Percentiles rank a stretch among this genome's conserved stretches.
These are phyloP conservation scores for Narcine bancroftii DNA, from an alignment of 2,113 vertebrate species.

Conservation along the genomic window DNA sequence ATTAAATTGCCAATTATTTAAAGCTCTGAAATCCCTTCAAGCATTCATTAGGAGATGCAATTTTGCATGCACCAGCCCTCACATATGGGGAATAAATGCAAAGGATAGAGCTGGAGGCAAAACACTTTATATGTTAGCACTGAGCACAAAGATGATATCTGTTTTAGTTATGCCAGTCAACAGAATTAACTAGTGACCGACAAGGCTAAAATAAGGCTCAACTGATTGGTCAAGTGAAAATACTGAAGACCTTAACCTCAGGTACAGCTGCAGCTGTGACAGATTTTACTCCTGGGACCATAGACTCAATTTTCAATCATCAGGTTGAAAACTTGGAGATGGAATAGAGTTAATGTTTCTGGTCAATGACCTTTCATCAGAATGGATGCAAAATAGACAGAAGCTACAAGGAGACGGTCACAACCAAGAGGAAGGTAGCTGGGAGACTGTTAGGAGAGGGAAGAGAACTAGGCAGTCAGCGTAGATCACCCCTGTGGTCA, in stretches of 20 bases:
- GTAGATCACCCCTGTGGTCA: too few relatives aligned
- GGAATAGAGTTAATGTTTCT: too few relatives aligned
- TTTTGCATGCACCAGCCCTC: neutral
- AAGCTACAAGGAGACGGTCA: too few relatives aligned
- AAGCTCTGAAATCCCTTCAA: neutral
- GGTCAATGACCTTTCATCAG: too few relatives aligned
- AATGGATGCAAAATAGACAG: too few relatives aligned
- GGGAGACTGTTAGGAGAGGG: too few relatives aligned
- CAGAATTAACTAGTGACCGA: neutral
- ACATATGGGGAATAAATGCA: neutral
- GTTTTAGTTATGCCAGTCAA: neutral
- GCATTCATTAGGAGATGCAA: neutral
- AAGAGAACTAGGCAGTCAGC: too few relatives aligned
- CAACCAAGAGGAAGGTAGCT: too few relatives aligned
- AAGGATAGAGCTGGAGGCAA: neutral
- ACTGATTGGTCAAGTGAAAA: neutral
- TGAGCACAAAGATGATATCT: neutral
- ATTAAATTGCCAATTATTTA: constrained; percentile 25
- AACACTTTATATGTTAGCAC: neutral
- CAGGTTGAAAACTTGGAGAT: too few relatives aligned
- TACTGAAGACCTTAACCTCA: neutral
- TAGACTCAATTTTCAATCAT: neutral
- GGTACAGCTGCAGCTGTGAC: neutral
- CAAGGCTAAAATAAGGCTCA: neutral
- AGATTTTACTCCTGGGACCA: too few relatives aligned